Percentiles rank a stretch among this genome's conserved stretches.
Evolutionary conservation across 2,797 vertebrate species (phyloP).

Genomic region (Chaetodon trifasciatus): DNA sequence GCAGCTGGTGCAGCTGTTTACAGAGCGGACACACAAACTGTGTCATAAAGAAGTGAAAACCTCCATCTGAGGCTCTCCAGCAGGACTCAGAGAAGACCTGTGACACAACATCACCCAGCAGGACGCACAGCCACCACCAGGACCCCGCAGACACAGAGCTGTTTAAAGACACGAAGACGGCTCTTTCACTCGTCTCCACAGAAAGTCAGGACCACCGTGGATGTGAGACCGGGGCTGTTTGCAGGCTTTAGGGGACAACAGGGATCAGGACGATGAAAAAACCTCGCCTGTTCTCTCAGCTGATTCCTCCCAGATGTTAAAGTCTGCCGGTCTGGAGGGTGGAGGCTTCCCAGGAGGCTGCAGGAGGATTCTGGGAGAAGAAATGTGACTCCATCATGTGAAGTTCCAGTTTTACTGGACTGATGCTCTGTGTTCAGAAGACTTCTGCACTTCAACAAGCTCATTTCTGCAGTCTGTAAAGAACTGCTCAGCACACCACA

Average conservation of each 20-base stretch:
- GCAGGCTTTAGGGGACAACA: background rate
- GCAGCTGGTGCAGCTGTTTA: no score
- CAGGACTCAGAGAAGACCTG: no score
- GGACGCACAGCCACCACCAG: background rate
- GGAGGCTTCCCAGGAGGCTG: conserved; percentile 4
- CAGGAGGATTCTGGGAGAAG: conserved; percentile 21
- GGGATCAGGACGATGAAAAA: conserved; percentile 41
- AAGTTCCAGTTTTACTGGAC: background rate
- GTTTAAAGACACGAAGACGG: background rate
- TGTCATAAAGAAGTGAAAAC: no score
- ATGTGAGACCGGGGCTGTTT: background rate
- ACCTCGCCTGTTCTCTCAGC: conserved; percentile 29
- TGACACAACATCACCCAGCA: no score
- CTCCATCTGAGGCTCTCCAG: no score
- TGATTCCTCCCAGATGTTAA: conserved; percentile 58
- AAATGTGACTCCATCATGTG: background rate
- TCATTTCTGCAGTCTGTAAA: no score
- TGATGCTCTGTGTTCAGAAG: no score
- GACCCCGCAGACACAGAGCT: background rate
- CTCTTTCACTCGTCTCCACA: background rate
- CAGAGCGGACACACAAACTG: no score
- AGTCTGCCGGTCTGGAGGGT: conserved; percentile 13
- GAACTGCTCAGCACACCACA: no score
- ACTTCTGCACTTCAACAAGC: no score
- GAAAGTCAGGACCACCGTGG: conserved; percentile 9